Percentiles rank a stretch among this genome's conserved stretches.
These are phyloP conservation scores for Thalassoma bifasciatum DNA, from an alignment of 2,113 vertebrate genomes.

Conservation along the genomic window DNA sequence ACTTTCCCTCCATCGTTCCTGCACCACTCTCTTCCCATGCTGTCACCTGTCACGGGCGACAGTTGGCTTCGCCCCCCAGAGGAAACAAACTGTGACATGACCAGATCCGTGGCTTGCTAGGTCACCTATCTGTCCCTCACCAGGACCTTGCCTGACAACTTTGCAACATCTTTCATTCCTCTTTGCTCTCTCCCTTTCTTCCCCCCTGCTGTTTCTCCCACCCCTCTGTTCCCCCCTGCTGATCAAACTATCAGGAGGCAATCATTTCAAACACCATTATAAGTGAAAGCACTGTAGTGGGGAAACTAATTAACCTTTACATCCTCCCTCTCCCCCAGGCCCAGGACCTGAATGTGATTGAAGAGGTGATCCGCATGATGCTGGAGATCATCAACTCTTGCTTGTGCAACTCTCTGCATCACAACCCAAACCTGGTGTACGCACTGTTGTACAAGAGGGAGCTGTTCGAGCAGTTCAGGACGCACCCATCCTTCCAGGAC, in stretches of 20 bases:
- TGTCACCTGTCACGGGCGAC: slow-evolving; percentile 49
- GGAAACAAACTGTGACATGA: slow-evolving; percentile 39
- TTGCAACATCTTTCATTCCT: slow-evolving; percentile 19
- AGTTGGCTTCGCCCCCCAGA: slow-evolving; percentile 9
- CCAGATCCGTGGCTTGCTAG: slow-evolving; percentile 41
- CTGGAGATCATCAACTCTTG: slow-evolving; percentile 99
- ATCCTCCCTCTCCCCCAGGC: slow-evolving; percentile 84
- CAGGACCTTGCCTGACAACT: slow-evolving; percentile 48
- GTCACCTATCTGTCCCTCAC: slow-evolving; percentile 38
- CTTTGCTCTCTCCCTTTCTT: slow-evolving; percentile 8
- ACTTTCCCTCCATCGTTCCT: neutral
- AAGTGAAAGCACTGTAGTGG: slow-evolving; percentile 66
- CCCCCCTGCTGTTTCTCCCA: slow-evolving; percentile 9
- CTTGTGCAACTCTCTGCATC: slow-evolving; percentile 93
- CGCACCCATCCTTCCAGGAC: slow-evolving; percentile 97
- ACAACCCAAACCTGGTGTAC: slow-evolving; percentile 98
- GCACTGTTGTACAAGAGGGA: slow-evolving; percentile 97
- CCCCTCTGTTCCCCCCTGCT: slow-evolving; percentile 41
- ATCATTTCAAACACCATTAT: slow-evolving; percentile 63
- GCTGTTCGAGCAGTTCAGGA: slow-evolving; percentile 96
- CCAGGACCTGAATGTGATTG: slow-evolving; percentile 96
- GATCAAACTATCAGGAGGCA: slow-evolving; percentile 62
- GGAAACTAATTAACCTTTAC: slow-evolving; percentile 79
- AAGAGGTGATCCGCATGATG: slow-evolving; percentile 99
- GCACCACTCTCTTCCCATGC: neutral